phyloP scores from a whole-genome alignment of 2,113 vertebrate genomes.

The Saguinus imperator region DNA sequence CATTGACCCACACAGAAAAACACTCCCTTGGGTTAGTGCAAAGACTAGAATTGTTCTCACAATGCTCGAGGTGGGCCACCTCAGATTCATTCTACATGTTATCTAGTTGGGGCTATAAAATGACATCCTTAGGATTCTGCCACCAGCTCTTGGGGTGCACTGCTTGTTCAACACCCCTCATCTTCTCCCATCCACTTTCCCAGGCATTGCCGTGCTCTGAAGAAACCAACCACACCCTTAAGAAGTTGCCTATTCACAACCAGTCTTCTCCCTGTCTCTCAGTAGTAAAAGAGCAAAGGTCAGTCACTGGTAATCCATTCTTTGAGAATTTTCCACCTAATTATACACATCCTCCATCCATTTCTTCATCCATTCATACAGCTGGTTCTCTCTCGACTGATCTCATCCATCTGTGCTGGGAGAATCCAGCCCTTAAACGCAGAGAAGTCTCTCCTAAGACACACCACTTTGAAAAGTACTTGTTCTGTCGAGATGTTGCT shows the following conservation, averaged over 20 bases:
- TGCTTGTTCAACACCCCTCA: background rate
- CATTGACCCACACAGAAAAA: background rate
- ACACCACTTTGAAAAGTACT: slow-evolving; percentile 3
- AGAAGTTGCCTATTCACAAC: background rate
- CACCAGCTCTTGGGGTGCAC: background rate
- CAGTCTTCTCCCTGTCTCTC: background rate
- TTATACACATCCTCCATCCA: background rate
- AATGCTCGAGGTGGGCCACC: too few relatives aligned
- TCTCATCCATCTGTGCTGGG: background rate
- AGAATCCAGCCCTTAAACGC: background rate
- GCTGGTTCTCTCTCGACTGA: background rate
- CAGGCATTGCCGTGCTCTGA: background rate
- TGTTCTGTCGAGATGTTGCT: background rate
- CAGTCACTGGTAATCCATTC: background rate
- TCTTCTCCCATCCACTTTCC: background rate
- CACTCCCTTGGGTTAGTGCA: background rate
- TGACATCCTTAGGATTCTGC: background rate
- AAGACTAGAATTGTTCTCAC: background rate
- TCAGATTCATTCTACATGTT: background rate
- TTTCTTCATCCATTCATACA: background rate
- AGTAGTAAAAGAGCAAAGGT: background rate
- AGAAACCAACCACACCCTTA: background rate
- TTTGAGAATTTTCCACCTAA: background rate
- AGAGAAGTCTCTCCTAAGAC: background rate
- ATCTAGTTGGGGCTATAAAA: background rate